Evolutionary conservation across 2,888 invertebrate genomes (phyloP).

Genomic region (Dinocampus coccinellae): DNA sequence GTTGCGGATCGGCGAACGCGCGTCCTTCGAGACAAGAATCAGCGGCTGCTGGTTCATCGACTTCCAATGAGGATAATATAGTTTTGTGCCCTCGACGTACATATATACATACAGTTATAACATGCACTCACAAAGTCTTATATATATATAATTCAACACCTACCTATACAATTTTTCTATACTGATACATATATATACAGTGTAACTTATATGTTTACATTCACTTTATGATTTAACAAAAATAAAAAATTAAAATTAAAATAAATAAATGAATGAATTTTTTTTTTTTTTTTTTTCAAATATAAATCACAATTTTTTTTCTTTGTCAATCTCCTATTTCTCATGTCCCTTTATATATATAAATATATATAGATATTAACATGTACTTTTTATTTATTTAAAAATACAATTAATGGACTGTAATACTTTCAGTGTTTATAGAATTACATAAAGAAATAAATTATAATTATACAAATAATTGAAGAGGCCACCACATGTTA

Average conservation of each 20-base stretch:
- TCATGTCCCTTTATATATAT: background rate
- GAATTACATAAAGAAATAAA: background rate
- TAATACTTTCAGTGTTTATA: background rate
- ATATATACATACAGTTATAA: constrained; percentile 17
- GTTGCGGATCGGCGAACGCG: constrained; percentile 60
- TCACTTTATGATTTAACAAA: background rate
- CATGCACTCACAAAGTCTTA: background rate
- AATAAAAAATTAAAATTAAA: background rate
- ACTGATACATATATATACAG: no score
- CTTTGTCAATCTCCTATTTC: background rate
- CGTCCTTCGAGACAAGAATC: constrained; percentile 66
- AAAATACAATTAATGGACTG: background rate
- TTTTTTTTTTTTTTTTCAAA: no score
- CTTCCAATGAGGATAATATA: constrained; percentile 64
- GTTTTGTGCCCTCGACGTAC: constrained; percentile 44
- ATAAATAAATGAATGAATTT: no score
- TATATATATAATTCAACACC: no score
- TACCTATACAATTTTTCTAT: background rate
- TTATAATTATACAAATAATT: background rate
- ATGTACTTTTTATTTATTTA: background rate
- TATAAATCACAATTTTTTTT: background rate
- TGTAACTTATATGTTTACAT: background rate
- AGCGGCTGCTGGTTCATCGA: constrained; percentile 60
- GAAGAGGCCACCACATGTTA: no score
- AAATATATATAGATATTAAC: no score